Conservation (phyloP, 2,113 vertebrate genomes). For the Pandion haliaetus region DNA sequence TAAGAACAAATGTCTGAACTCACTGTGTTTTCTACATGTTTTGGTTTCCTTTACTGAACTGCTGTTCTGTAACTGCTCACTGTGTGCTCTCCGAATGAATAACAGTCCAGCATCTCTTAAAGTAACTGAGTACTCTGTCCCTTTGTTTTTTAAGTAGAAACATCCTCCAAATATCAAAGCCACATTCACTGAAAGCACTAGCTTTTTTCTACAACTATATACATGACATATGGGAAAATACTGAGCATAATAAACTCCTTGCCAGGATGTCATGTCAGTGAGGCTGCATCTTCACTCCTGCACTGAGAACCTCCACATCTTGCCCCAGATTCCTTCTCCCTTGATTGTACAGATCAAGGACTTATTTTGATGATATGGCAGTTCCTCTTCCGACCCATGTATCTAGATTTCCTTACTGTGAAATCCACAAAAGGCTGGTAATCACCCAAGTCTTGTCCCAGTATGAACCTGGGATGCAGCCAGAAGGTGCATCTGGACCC, state of each 20-base stretch:
- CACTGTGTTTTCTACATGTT: neutral
- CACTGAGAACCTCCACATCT: neutral
- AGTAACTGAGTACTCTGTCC: neutral
- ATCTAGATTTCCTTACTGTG: neutral
- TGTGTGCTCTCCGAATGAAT: neutral
- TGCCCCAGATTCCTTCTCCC: neutral
- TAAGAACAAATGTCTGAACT: neutral
- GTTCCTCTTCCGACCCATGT: neutral
- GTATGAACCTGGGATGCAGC: conserved; percentile 2
- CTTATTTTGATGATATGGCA: neutral
- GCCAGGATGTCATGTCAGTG: neutral
- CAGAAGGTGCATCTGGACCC: conserved; percentile 45
- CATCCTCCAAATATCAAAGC: conserved; percentile 29
- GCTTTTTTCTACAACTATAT: neutral
- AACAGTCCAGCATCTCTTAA: neutral
- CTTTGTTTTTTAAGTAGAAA: conserved; percentile 33
- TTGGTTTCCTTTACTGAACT: neutral
- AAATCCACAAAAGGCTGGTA: conserved; percentile 2
- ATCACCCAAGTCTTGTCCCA: neutral
- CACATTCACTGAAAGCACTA: neutral
- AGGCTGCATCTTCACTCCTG: neutral
- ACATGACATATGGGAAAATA: neutral
- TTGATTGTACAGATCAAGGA: neutral
- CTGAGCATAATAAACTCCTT: neutral
- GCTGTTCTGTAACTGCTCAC: neutral